Evolutionary conservation across 2,113 vertebrate genomes (phyloP), one percentile per base, ranked within the genome.

Genomic region (Coryphaenoides rupestris): DNA sequence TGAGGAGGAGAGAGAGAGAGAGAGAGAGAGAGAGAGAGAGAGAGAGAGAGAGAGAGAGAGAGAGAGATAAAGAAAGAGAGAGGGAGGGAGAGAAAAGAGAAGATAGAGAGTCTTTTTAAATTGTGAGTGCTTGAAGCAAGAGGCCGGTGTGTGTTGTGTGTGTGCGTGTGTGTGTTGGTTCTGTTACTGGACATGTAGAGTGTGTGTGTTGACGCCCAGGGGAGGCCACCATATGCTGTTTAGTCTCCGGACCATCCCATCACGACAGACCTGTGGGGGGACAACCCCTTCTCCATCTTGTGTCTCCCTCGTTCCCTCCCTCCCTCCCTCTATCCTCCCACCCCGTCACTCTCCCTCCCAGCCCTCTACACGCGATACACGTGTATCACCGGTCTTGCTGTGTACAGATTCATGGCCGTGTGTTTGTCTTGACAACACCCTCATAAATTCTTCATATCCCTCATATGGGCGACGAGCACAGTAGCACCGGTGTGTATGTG

Each of bases 181-280:
- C 7, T 81, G 72, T 78, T 78, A 62, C 72, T 81, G 81, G 74
- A 78, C 78, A 76, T 80, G 80, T 72, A n/a, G 54, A 69, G 77
- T 77, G 70, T 74, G n/a, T n/a, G 78, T 78, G 78, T 69, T 58
- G 81, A 81, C 66, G 84, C 88, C 87, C 75, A 63, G 77, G 71
- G 86, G 89, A 85, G 75, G 86, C 73, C 66, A 69, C 85, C 89
- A 90, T 89, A 91, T 89, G 89, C 70, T 84, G 74, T 73, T 77
- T 75, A 72, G 70, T 72, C 74, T 77, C 64, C 65, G 73, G 77
- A 85, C 69, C 71, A 55, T 75, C 75, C 74, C 72, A 74, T 82
- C 77, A 79, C 33, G 19, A 58, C 50, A 24, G 66, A 76, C 72
- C 33, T 49, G 22, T 62, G 66, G 73, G 60, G 72, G 72, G 79